Percentiles rank a stretch among this genome's conserved stretches.
phyloP scores from a whole-genome alignment of 2,797 vertebrate species.

The Poecilia picta region DNA sequence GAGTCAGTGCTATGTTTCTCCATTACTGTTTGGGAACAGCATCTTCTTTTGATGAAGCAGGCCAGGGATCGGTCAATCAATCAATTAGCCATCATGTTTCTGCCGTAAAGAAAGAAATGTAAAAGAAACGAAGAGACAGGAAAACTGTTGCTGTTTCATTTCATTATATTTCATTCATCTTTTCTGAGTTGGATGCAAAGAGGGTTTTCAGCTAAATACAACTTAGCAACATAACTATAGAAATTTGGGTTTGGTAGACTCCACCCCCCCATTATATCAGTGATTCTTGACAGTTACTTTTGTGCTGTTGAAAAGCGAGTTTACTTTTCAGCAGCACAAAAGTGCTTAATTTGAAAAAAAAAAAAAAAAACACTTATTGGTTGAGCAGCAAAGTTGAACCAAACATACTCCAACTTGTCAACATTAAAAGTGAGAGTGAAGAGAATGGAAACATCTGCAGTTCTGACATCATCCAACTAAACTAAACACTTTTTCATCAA shows the following conservation, averaged over 20 bases:
- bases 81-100: slow-evolving; percentile 7
- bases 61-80: not conserved
- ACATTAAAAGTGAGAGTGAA: not conserved
- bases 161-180: not conserved
- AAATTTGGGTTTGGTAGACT: not conserved
- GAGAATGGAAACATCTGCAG: not conserved
- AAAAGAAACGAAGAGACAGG: not conserved
- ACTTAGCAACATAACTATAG: not conserved
- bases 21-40: slow-evolving; percentile 16
- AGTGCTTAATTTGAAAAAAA: no score
- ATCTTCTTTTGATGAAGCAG: slow-evolving; percentile 29
- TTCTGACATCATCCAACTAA: not conserved
- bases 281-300: not conserved
- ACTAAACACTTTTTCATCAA: not conserved
- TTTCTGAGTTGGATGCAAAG: not conserved
- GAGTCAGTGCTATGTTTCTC: slow-evolving; percentile 1
- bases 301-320: no score
- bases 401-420: not conserved
- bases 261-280: not conserved
- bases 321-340: no score
- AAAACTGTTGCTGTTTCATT: not conserved
- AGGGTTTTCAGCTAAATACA: not conserved
- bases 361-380: not conserved
- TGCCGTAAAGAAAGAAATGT: slow-evolving; percentile 20
- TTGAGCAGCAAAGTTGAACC: not conserved